Evolutionary conservation across 2,113 vertebrate genomes (phyloP), one percentile per base, ranked within the genome.

Genomic region (Syngnathus typhle): DNA sequence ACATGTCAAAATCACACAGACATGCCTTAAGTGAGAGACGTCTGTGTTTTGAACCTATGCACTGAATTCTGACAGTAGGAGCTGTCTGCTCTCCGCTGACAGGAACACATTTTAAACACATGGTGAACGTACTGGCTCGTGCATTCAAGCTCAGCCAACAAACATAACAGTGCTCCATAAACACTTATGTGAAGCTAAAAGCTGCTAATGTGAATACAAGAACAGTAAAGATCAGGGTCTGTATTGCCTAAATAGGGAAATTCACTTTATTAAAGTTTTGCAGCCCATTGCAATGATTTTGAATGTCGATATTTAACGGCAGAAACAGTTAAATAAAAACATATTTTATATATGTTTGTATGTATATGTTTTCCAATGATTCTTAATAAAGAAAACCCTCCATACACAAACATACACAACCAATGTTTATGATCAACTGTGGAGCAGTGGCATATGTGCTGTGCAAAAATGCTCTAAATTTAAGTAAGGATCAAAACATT

Each of bases 141-240:
- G 1, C 18, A 23, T 9, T 41, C n/a, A 27, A 23, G 60, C 44
- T 46, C 41, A 27, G 60, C 60, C 41, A 62, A 44, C 60, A 62
- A 27, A 62, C 21, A 62, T 44, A 62, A 46, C 41, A 16, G 60
- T 43, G 39, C 39, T 44, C 60, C 41, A 62, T 62, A 46, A 62
- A 62, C 60, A 62, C 39, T 23, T 62, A 43, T 23, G 60, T 62
- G 39, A 44, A 62, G 60, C 60, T 62, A 16, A 62, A 62, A 44
- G 60, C n/a, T 27, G 60, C 60, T 44, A 62, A 62, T 44, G 60
- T 62, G 60, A 62, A 44, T 46, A 44, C 60, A 44, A 44, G 41
- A 43, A 43, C 59, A 41, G 37, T 44, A 62, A 62, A 43, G 6
- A 39, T 62, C 11, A 27, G 27, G 36, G 23, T 23, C n/a, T 7